Evolutionary conservation across 2,797 vertebrate genomes (phyloP), one percentile per base, ranked within the genome.

Genomic region (Sparus aurata): DNA sequence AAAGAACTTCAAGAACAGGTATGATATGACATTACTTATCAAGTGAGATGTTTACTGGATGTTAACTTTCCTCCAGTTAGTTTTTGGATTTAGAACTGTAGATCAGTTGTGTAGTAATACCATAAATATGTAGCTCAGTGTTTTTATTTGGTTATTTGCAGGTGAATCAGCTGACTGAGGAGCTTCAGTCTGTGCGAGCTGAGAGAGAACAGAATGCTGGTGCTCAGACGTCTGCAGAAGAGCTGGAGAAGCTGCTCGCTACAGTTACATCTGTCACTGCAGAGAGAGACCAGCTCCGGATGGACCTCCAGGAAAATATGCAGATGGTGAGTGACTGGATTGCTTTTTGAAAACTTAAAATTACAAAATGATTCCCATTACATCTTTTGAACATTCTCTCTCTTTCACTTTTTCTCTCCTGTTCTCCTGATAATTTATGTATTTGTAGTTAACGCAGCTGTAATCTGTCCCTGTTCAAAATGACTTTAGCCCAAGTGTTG

Each of bases 251-350:
- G 38, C 85, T 93, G 43, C 91, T 89, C 23, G 86, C 91, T 23
- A 52, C 89, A 1, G 81, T 92, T 18, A 68, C 84, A 1, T 80
- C 77, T 5, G 70, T 96, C 34, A 86, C 85, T 3, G 89, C 90
- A 45, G 95, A 96, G 77, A 94, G 93, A 73, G 89, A 94, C n/a
- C 86, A 94, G 77, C 92, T 97, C 4, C 89, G 69, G 80, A 52
- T 45, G 15, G 89, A 90, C 59, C 86, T 95, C n/a, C 82, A 90
- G 73, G 83, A 92, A 25, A 83, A 82, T 0, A 86, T 89, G 47
- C 90, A 95, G 22, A 88, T 86, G 83, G 95, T 96, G 77, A 89
- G 84, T 25, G 47, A 52, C 64, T 54, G 50, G 3, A 25, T 43
- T 9, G 17, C 23, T 27, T 20, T n/a, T n/a, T 50, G n/a, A 11